Evolutionary conservation across 2,113 vertebrate genomes (phyloP).

Genomic region (Trochalopteron elliotii): DNA sequence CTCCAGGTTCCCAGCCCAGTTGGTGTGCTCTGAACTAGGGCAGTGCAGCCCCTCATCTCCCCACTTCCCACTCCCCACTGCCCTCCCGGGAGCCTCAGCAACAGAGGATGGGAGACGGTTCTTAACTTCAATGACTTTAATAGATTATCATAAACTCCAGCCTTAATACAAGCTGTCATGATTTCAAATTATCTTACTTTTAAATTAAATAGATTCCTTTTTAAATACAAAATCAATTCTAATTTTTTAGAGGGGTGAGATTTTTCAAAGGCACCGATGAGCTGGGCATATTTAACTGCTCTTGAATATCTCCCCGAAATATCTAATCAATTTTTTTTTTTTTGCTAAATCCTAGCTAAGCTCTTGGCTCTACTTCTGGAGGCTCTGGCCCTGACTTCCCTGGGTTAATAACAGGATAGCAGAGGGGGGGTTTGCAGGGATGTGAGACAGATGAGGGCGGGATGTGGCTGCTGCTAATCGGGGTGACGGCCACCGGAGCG

Average conservation of each 20-base stretch:
- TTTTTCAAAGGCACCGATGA: slow-evolving; percentile 53
- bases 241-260: slow-evolving; percentile 57
- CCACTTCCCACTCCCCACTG: fast-evolving
- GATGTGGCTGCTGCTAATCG: background rate
- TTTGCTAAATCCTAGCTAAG: background rate
- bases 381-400: background rate
- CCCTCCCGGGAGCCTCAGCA: background rate
- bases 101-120: background rate
- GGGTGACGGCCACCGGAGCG: fast-evolving
- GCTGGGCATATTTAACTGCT: slow-evolving; percentile 37
- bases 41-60: background rate
- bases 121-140: slow-evolving; percentile 54
- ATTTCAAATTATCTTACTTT: slow-evolving; percentile 65
- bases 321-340: background rate
- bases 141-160: slow-evolving; percentile 57
- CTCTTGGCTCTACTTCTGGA: background rate
- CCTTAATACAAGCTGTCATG: slow-evolving; percentile 54
- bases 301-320: slow-evolving; percentile 6
- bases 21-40: background rate
- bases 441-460: background rate
- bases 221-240: slow-evolving; percentile 71
- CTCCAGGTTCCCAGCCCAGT: background rate
- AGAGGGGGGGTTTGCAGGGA: background rate
- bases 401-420: background rate
- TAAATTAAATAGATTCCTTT: slow-evolving; percentile 67